A percentile compares a stretch with the other conserved stretches of the same genome.
phyloP scores from a whole-genome alignment of 2,113 vertebrate species.

The Rhizomys pruinosus region DNA sequence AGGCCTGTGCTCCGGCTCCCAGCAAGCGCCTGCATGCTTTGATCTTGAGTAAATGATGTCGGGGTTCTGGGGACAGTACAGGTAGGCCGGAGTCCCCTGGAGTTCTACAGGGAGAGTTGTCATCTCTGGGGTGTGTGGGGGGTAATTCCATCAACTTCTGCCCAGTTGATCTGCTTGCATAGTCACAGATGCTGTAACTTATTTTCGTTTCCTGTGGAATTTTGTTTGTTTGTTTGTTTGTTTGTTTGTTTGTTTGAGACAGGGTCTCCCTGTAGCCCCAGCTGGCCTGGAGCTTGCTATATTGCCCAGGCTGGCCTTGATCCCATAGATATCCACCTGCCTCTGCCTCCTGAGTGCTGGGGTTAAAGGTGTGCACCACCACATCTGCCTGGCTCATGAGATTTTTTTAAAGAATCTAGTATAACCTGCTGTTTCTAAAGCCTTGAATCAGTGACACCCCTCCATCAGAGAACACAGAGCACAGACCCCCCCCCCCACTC shows the following conservation, averaged over 20 bases:
- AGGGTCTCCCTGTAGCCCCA: no score
- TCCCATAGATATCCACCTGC: no score
- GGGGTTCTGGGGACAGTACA: slow-evolving; percentile 76
- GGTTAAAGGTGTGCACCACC: no score
- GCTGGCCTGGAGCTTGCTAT: no score
- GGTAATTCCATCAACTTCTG: not conserved
- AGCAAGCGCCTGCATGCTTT: slow-evolving; percentile 96
- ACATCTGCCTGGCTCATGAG: no score
- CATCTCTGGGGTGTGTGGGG: not conserved
- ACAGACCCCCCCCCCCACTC: not conserved
- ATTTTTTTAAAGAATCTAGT: no score
- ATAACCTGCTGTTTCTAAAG: not conserved
- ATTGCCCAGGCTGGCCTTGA: no score
- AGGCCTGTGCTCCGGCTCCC: slow-evolving; percentile 89
- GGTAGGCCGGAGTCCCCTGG: slow-evolving; percentile 70
- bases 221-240: no score
- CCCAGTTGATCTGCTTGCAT: not conserved
- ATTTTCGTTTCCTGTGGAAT: no score
- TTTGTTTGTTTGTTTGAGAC: no score
- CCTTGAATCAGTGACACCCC: not conserved
- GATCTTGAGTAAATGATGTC: slow-evolving; percentile 85
- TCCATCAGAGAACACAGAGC: not conserved
- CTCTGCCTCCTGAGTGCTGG: no score
- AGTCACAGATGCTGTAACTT: no score
- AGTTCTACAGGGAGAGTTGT: not conserved